These are phyloP conservation scores for Leptobrachium leishanense DNA, from an alignment of 2,113 vertebrate genomes.

Conservation along the genomic window DNA sequence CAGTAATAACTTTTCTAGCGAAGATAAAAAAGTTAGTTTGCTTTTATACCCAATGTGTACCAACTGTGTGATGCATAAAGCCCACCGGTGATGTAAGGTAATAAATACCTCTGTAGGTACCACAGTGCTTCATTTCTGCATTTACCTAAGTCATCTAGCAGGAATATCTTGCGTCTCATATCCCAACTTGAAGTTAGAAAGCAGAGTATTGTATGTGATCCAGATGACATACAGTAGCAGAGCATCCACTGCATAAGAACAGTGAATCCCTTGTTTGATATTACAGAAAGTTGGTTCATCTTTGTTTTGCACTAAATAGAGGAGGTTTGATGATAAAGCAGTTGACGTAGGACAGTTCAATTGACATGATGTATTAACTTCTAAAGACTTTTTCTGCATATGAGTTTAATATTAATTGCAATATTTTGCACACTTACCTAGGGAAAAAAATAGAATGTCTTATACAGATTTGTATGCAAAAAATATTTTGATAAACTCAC, in stretches of 20 bases:
- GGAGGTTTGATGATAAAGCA: constrained; percentile 8
- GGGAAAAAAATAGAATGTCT: too few relatives aligned
- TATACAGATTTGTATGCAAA: too few relatives aligned
- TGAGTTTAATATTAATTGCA: background rate
- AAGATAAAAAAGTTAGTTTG: too few relatives aligned
- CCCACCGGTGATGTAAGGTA: too few relatives aligned
- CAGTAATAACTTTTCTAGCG: too few relatives aligned
- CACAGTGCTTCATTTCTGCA: too few relatives aligned
- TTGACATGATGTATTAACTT: constrained; percentile 12
- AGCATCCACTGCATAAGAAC: constrained; percentile 24
- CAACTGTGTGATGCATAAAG: too few relatives aligned
- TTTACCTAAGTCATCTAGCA: background rate
- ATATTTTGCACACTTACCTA: too few relatives aligned
- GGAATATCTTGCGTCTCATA: constrained; percentile 2
- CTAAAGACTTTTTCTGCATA: background rate
- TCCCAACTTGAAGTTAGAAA: background rate
- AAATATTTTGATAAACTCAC: too few relatives aligned
- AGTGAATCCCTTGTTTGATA: constrained; percentile 17
- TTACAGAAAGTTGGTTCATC: constrained; percentile 15
- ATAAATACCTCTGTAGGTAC: too few relatives aligned
- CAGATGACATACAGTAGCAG: constrained; percentile 23
- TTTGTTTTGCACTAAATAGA: constrained; percentile 4
- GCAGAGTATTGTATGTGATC: constrained; percentile 11
- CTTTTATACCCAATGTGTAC: too few relatives aligned
- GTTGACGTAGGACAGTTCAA: background rate